phyloP scores from a whole-genome alignment of 2,113 vertebrate species.

The Onychostoma macrolepis region DNA sequence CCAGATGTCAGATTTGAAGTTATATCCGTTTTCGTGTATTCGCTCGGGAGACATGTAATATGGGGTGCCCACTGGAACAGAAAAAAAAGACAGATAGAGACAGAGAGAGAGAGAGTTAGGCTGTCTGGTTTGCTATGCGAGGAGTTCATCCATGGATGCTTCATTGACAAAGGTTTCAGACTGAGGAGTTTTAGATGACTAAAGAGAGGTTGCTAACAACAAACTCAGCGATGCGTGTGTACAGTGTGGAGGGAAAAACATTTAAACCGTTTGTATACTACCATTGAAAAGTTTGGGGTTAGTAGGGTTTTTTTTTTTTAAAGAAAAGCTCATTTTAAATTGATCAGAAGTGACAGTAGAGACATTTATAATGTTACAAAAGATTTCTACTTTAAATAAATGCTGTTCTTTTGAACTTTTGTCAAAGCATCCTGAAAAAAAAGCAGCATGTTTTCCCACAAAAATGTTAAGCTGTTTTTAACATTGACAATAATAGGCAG shows the following conservation, averaged over 20 bases:
- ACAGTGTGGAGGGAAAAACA: slow-evolving; percentile 27
- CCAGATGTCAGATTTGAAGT: slow-evolving; percentile 99
- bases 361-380: not conserved
- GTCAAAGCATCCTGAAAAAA: not conserved
- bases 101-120: slow-evolving; percentile 47
- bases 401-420: not conserved
- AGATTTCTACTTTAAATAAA: not conserved
- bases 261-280: not conserved
- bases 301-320: not conserved
- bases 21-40: slow-evolving; percentile 98
- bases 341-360: not conserved
- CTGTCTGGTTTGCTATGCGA: slow-evolving; percentile 53
- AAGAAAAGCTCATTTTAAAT: not conserved
- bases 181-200: slow-evolving; percentile 44
- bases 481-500: not conserved
- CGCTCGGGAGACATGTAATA: slow-evolving; percentile 99
- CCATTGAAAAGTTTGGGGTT: not conserved
- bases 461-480: not conserved
- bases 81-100: slow-evolving; percentile 43
- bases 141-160: slow-evolving; percentile 56
- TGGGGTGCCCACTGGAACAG: slow-evolving; percentile 92
- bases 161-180: slow-evolving; percentile 47
- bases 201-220: slow-evolving; percentile 40
- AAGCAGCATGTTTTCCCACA: no score
- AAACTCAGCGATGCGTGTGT: slow-evolving; percentile 34